A percentile compares a stretch with the other conserved stretches of the same genome.
Evolutionary conservation across 2,113 vertebrate genomes (phyloP).

Genomic region (Rhinoptilus africanus): DNA sequence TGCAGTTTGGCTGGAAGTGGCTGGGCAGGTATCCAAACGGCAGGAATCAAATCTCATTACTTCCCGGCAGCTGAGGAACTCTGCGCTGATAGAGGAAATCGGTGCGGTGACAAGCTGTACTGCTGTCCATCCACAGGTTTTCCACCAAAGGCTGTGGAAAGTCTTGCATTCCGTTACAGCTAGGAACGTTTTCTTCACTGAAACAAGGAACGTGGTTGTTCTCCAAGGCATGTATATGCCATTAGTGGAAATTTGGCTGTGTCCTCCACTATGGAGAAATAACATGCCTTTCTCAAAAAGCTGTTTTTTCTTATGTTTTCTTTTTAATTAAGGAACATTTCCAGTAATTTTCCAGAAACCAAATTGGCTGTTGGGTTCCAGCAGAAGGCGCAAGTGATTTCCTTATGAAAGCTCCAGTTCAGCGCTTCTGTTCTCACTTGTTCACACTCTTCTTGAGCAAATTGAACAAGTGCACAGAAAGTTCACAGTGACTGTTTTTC

Average conservation of each 20-base stretch:
- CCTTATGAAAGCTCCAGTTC: background rate
- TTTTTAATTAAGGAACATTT: slow-evolving; percentile 34
- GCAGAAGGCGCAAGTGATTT: slow-evolving; percentile 11
- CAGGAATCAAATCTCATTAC: background rate
- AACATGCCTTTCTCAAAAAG: background rate
- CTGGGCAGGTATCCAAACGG: background rate
- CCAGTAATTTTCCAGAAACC: slow-evolving; percentile 13
- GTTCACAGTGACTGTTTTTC: slow-evolving; percentile 16
- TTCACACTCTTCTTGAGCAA: background rate
- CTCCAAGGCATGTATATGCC: background rate
- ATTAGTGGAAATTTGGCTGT: slow-evolving; percentile 13
- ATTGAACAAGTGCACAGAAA: background rate
- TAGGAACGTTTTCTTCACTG: background rate
- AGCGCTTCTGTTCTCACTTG: background rate
- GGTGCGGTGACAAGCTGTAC: fast-evolving
- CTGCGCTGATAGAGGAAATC: background rate
- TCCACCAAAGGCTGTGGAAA: background rate
- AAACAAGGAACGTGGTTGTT: background rate
- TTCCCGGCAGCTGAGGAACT: background rate
- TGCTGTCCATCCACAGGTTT: background rate
- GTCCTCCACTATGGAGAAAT: background rate
- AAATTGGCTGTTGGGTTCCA: background rate
- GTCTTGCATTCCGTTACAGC: background rate
- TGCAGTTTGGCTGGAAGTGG: background rate
- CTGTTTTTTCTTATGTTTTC: background rate